Conservation (phyloP, 2,113 vertebrate species). For the Piliocolobus tephrosceles region DNA sequence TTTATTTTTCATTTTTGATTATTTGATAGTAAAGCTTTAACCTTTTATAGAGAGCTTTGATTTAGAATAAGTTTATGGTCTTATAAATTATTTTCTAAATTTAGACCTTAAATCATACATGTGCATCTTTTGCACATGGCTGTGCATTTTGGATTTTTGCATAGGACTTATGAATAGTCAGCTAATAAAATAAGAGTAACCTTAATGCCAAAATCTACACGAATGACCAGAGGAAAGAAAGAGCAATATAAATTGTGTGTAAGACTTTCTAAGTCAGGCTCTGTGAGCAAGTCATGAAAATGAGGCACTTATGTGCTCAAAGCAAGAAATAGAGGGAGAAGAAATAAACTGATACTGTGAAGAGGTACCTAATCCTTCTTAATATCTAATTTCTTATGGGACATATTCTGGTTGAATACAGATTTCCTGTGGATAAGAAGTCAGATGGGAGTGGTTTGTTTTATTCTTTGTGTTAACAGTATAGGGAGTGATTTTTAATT, state of each 20-base stretch:
- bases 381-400: not conserved
- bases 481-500: not conserved
- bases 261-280: not conserved
- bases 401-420: not conserved
- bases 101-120: not conserved
- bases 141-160: conserved; percentile 12
- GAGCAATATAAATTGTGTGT: not conserved
- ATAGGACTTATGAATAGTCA: not conserved
- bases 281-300: not conserved
- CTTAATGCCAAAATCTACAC: not conserved
- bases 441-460: not conserved
- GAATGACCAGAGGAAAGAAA: not conserved
- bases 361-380: not conserved
- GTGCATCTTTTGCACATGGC: not conserved
- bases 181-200: not conserved
- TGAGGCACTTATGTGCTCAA: not conserved
- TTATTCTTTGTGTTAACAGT: not conserved
- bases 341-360: not conserved
- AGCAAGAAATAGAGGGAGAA: not conserved
- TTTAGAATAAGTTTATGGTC: not conserved
- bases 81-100: not conserved
- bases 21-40: conserved; percentile 11
- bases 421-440: not conserved
- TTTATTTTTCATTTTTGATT: conserved; percentile 23
- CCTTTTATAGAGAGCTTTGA: not conserved